phyloP scores from a whole-genome alignment of 2,113 vertebrate species.

The Vidua chalybeata region DNA sequence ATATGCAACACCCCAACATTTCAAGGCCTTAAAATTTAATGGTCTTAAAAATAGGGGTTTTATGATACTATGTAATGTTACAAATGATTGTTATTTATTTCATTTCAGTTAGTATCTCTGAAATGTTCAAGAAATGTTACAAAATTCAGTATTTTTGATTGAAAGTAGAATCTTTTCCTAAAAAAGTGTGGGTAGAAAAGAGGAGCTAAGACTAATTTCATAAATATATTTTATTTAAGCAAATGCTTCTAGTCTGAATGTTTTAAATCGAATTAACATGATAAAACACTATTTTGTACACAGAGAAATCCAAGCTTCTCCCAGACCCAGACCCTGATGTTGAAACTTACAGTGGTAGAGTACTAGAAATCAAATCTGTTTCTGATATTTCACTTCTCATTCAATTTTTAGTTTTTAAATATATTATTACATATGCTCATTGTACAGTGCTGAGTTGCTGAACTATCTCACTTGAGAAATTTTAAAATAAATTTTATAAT shows the following conservation, averaged over 20 bases:
- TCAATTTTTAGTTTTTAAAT: constrained; percentile 59
- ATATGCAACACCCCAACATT: neutral
- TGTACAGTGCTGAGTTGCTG: constrained; percentile 63
- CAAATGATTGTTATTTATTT: neutral
- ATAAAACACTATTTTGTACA: constrained; percentile 74
- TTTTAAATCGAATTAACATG: constrained; percentile 59
- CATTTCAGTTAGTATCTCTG: constrained; percentile 19
- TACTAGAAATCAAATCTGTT: constrained; percentile 75
- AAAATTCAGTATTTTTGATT: neutral
- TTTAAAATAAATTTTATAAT: neutral
- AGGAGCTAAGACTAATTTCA: constrained; percentile 3
- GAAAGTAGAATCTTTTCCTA: neutral
- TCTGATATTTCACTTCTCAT: constrained; percentile 65
- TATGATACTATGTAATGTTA: neutral
- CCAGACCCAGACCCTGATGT: constrained; percentile 79
- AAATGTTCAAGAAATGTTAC: neutral
- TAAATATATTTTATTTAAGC: constrained; percentile 35
- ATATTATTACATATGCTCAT: constrained; percentile 43
- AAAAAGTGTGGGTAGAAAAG: constrained; percentile 1
- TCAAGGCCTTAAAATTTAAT: neutral
- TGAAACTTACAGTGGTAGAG: constrained; percentile 86
- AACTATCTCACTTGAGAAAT: neutral
- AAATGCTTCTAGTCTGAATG: constrained; percentile 58
- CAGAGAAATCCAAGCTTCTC: constrained; percentile 82
- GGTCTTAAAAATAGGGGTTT: neutral